Evolutionary conservation across 2,797 vertebrate genomes (phyloP).

Genomic region (Poecilia velifera): DNA sequence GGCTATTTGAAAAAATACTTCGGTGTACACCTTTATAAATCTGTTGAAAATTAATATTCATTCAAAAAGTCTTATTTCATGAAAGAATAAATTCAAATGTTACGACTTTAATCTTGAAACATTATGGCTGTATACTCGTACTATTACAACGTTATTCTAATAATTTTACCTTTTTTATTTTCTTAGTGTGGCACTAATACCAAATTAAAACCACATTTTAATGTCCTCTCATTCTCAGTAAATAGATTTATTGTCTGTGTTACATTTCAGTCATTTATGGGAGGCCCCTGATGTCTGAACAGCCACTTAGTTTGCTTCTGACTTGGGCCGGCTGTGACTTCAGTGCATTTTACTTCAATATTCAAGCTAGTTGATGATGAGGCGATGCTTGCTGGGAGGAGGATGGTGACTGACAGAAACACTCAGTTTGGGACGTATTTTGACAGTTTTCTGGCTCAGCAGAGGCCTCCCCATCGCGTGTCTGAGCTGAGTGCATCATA

Average conservation of each 20-base stretch:
- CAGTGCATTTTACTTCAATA: conserved; percentile 52
- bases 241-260: neutral
- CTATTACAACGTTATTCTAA: too few species aligned
- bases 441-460: conserved; percentile 75
- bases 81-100: too few species aligned
- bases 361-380: conserved; percentile 49
- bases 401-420: conserved; percentile 18
- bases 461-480: conserved; percentile 64
- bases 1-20: neutral
- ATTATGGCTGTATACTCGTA: too few species aligned
- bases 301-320: neutral
- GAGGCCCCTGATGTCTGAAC: neutral
- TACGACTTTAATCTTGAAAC: too few species aligned
- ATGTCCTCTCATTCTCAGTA: neutral
- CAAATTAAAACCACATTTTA: neutral
- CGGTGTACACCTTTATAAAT: too few species aligned
- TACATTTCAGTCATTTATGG: neutral
- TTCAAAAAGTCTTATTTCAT: too few species aligned
- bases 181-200: too few species aligned
- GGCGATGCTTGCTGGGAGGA: conserved; percentile 41
- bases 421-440: conserved; percentile 67
- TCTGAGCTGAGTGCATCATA: conserved; percentile 71
- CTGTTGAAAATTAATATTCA: too few species aligned
- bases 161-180: too few species aligned
- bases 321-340: neutral